Conservation (phyloP, 2,113 vertebrate genomes). For the Lycaon pictus region DNA sequence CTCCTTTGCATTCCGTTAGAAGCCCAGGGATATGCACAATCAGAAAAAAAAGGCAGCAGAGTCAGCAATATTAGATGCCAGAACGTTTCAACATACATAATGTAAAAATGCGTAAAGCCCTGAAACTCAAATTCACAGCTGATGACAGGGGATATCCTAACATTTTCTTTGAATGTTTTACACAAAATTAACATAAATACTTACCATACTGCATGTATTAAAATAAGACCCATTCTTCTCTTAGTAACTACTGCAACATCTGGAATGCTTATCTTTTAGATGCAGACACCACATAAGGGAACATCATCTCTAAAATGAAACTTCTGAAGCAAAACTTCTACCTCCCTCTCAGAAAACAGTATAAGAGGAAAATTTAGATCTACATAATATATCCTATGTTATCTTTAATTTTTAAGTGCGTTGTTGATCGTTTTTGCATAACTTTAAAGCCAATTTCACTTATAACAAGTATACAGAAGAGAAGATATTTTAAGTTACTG, state of each 20-base stretch:
- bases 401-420: conserved; percentile 22
- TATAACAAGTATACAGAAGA: neutral
- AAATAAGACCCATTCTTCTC: conserved; percentile 63
- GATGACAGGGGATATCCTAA: conserved; percentile 66
- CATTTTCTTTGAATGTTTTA: conserved; percentile 76
- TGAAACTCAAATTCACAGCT: conserved; percentile 73
- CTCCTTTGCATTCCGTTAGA: conserved; percentile 71
- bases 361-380: conserved; percentile 45
- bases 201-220: conserved; percentile 58
- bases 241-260: conserved; percentile 68
- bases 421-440: neutral
- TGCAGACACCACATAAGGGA: conserved; percentile 68
- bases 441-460: neutral
- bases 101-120: conserved; percentile 67
- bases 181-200: conserved; percentile 75
- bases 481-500: neutral
- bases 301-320: conserved; percentile 62
- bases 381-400: neutral
- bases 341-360: conserved; percentile 43
- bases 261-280: conserved; percentile 73
- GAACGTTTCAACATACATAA: conserved; percentile 66
- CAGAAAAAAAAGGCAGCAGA: conserved; percentile 66
- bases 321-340: conserved; percentile 42
- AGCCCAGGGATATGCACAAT: conserved; percentile 60
- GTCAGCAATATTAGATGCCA: conserved; percentile 80